Base-by-base conservation (phyloP, 2,888 invertebrate species). In the Coleophora deauratella region DNA sequence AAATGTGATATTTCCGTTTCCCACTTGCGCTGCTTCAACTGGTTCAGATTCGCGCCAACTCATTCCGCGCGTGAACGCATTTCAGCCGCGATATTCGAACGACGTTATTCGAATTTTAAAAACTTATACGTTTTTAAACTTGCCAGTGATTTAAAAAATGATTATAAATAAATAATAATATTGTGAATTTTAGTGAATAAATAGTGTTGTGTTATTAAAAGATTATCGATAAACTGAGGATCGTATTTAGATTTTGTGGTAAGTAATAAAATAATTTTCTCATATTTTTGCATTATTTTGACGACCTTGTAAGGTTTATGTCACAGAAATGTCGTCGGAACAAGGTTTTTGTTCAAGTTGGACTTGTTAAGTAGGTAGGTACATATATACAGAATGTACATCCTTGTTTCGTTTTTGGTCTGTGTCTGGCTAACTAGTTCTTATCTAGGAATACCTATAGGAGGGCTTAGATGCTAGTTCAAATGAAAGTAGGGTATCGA, bases 1-100 rank as follows among this genome's bases (percentile, higher is more conserved):
- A 50, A 49, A 52, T 54, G 43, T 54, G 57, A 63, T 62, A 68
- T 73, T 71, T 76, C 66, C 66, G 67, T 68, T 65, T 51, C n/a
- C n/a, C 51, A 54, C 58, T 73, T 72, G 71, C 70, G 75, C 72
- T n/a, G 74, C 63, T 59, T 62, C 54, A 58, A 57, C 54, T 58
- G 57, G 68, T 62, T n/a, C n/a, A n/a, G 58, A 63, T 70, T 6
- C 68, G 68, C 67, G 68, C 67, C 66, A 68, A 70, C 61, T 66
- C 74, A 75, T 68, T 71, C 69, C 65, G 77, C 73, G 80, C 74
- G 78, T 72, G 74, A 72, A 68, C 74, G 71, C 59, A 66, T 62
- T 62, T 56, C 45, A 56, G 57, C 54, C 54, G 21, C 21, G 21
- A n/a, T 21, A 66, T 52, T 48, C 55, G 55, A 66, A 38, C 47